Evolutionary conservation across 2,888 invertebrate genomes (phyloP), one percentile per base, ranked within the genome.

Genomic region (Limenitis arthemis): DNA sequence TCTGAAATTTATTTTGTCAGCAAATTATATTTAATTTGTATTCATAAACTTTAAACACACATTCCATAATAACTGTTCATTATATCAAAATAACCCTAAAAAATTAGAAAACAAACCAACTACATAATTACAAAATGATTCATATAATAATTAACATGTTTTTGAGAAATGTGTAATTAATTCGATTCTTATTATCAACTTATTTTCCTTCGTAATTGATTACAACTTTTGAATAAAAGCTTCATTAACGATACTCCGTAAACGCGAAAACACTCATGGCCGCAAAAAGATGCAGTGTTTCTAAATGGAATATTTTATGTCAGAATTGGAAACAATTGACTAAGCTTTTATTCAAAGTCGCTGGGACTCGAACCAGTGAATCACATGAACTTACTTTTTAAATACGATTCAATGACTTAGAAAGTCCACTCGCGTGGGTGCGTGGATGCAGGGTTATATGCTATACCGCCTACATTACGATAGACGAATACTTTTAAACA

Each of bases 371-470:
- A 69, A 61, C 63, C 65, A 69, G 72, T 85, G 85, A 85, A 77
- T 84, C 85, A 84, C 65, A 64, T 62, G 66, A 69, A 71, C 66
- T 66, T 61, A 68, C 65, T 63, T 57, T 61, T 62, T 60, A 58
- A 56, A 62, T 61, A 60, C 51, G 62, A 68, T 69, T 70, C 70
- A 68, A 69, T 65, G 62, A 55, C 61, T 79, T 80, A 78, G 81
- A 81, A 82, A 82, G 83, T 75, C 56, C 57, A 65, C 60, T 49
- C 44, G 69, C 69, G 84, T 83, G 79, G 81, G 85, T 69, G 76
- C 70, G 71, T 71, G 73, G 72, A 71, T 74, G 77, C 59, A 49
- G 49, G 56, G 49, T 53, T 58, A 55, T 55, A 60, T 58, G 58
- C 47, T 74, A 72, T 58, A 58, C 47, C 74, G 72, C 79, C 74